Conservation (phyloP, 1,140 invertebrate genomes). For the Lepidurus arcticus region DNA sequence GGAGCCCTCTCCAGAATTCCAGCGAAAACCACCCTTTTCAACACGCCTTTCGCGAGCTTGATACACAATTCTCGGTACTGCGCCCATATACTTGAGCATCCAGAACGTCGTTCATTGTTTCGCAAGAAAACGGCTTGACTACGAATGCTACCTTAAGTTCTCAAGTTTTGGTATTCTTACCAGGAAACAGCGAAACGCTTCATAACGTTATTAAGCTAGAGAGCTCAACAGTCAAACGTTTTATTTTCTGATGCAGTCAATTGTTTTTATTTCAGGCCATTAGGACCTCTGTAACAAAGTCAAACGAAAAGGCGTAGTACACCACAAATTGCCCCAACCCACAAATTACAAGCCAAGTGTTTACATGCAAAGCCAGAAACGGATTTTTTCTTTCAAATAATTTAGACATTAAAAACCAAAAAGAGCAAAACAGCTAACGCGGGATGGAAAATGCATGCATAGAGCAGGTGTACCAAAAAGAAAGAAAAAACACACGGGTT, state of each 20-base stretch:
- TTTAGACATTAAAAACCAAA: too few species aligned
- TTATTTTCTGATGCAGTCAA: background rate
- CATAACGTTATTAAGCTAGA: background rate
- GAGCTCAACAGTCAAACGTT: background rate
- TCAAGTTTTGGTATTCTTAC: background rate
- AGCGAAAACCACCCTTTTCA: background rate
- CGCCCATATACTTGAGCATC: background rate
- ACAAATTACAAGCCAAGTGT: too few species aligned
- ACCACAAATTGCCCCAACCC: too few species aligned
- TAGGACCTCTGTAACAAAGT: too few species aligned
- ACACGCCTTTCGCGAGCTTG: background rate
- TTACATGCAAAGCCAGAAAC: too few species aligned
- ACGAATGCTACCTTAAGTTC: background rate
- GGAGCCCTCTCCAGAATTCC: slow-evolving; percentile 6
- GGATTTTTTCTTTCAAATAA: too few species aligned
- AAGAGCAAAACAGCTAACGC: too few species aligned
- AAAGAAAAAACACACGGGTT: too few species aligned
- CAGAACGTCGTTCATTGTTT: slow-evolving; percentile 12
- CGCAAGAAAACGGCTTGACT: slow-evolving; percentile 21
- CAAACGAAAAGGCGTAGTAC: too few species aligned
- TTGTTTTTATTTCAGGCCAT: background rate
- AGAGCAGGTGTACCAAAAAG: background rate
- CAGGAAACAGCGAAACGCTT: background rate
- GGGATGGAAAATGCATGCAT: background rate
- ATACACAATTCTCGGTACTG: slow-evolving; percentile 14